Conservation (phyloP, 2,888 invertebrate species). For the Xanthia icteritia region DNA sequence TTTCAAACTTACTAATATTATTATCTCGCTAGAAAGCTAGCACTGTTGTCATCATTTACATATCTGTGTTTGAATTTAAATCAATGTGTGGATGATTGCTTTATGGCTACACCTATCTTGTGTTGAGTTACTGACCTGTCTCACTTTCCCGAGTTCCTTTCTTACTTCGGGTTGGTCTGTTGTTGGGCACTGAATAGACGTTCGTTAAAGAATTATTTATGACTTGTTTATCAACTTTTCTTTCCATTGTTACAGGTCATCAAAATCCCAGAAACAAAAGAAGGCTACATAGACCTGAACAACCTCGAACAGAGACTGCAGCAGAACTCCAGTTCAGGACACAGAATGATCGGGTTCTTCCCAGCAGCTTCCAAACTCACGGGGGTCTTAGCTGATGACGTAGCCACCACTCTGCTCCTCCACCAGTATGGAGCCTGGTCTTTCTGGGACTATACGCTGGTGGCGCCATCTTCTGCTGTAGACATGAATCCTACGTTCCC, state of each 20-base stretch:
- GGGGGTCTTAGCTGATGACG: constrained; percentile 95
- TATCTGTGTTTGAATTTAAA: constrained; percentile 41
- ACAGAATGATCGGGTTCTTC: constrained; percentile 95
- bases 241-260: constrained; percentile 91
- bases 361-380: constrained; percentile 97
- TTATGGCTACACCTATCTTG: constrained; percentile 6
- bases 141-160: not conserved
- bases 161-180: not conserved
- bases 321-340: constrained; percentile 91
- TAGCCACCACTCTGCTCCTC: constrained; percentile 94
- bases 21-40: constrained; percentile 42
- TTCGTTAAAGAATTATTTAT: not conserved
- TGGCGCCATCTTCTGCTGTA: constrained; percentile 94
- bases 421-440: constrained; percentile 95
- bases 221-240: not conserved
- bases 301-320: constrained; percentile 93
- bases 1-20: constrained; percentile 42
- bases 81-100: constrained; percentile 16
- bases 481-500: constrained; percentile 95
- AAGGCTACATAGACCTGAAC: constrained; percentile 94
- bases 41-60: constrained; percentile 46
- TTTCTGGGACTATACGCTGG: constrained; percentile 97
- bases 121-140: not conserved
- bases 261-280: constrained; percentile 94
- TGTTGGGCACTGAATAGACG: not conserved